Evolutionary conservation across 1,140 invertebrate species (phyloP).

Genomic region (Brachionus koreanus): DNA sequence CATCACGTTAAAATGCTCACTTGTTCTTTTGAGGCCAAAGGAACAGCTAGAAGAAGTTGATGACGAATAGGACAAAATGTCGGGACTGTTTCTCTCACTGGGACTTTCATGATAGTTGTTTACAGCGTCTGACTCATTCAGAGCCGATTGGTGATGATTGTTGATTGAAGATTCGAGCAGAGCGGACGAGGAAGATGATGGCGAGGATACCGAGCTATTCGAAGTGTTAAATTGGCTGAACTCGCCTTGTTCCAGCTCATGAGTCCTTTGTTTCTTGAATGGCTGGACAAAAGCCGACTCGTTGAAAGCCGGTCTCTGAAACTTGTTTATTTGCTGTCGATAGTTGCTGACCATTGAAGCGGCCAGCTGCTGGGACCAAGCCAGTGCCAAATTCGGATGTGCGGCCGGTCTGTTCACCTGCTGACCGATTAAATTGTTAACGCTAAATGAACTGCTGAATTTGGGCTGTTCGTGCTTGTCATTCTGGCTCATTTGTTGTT

Average conservation of each 20-base stretch:
- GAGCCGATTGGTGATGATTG: background rate
- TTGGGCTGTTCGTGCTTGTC: background rate
- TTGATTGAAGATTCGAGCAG: background rate
- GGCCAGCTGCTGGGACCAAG: background rate
- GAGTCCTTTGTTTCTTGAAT: background rate
- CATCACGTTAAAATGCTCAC: background rate
- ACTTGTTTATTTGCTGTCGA: background rate
- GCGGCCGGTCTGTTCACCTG: background rate
- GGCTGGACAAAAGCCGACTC: background rate
- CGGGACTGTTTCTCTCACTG: background rate
- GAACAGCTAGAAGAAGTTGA: conserved; percentile 8
- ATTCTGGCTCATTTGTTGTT: background rate
- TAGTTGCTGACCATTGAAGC: conserved; percentile 5
- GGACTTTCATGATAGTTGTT: background rate
- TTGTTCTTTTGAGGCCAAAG: background rate
- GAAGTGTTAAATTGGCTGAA: conserved; percentile 4
- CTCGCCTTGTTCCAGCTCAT: background rate
- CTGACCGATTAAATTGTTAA: background rate
- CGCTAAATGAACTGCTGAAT: conserved; percentile 9
- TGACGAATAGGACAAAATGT: background rate
- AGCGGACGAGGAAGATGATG: background rate
- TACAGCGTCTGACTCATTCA: background rate
- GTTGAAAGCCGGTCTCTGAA: background rate
- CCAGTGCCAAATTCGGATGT: background rate
- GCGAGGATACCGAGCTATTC: background rate